Conservation (phyloP, 2,113 vertebrate species). For the Chiloscyllium plagiosum region DNA sequence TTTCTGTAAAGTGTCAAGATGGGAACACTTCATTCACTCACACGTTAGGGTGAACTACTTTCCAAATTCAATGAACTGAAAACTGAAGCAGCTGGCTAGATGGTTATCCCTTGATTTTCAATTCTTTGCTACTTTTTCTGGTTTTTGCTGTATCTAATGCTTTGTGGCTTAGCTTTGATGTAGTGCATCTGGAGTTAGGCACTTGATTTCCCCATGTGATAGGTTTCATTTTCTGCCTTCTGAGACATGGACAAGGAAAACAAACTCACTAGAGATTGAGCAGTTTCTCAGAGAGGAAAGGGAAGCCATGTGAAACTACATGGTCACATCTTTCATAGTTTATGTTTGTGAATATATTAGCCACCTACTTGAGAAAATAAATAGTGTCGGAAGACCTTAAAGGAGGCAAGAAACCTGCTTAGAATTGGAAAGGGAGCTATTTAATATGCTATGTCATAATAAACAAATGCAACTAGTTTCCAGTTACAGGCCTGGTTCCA, state of each 20-base stretch:
- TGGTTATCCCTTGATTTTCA: background rate
- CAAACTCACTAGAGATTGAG: background rate
- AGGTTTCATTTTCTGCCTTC: background rate
- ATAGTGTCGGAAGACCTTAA: background rate
- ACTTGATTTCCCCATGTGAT: background rate
- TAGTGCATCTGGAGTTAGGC: background rate
- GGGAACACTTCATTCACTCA: background rate
- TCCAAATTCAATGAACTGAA: background rate
- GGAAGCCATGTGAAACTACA: background rate
- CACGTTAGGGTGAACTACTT: background rate
- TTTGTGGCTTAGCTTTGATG: background rate
- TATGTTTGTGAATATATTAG: background rate
- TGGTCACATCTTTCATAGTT: background rate
- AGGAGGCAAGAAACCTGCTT: background rate
- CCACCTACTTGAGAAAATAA: background rate
- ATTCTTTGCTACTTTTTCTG: background rate
- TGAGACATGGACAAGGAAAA: background rate
- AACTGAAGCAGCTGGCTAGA: background rate
- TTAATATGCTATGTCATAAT: background rate
- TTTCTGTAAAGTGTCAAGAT: background rate
- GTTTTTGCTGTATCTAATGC: background rate
- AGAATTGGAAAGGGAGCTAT: background rate
- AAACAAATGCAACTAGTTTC: background rate
- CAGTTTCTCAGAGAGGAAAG: background rate
- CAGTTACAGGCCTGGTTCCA: background rate